A percentile compares a stretch with the other conserved stretches of the same genome.
phyloP scores from a whole-genome alignment of 2,888 invertebrate genomes.

The Himalopsyche tibetana region DNA sequence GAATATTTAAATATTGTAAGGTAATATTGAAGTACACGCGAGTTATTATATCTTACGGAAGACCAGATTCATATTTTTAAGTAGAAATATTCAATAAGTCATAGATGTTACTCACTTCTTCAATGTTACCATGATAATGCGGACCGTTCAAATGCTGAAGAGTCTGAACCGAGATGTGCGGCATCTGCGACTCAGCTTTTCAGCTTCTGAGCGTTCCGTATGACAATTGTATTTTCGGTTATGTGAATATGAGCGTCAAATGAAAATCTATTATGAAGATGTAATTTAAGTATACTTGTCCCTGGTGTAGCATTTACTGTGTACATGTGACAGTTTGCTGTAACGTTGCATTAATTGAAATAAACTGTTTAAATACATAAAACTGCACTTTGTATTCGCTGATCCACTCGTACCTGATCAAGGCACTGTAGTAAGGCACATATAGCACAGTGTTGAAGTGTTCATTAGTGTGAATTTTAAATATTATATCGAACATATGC shows the following conservation, averaged over 20 bases:
- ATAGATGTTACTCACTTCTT: constrained; percentile 62
- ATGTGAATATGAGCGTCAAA: constrained; percentile 44
- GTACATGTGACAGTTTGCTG: constrained; percentile 62
- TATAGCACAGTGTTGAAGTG: constrained; percentile 59
- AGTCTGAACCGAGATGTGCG: background rate
- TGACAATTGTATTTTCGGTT: constrained; percentile 54
- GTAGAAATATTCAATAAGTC: constrained; percentile 58
- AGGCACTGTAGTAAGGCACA: constrained; percentile 63
- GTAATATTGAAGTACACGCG: constrained; percentile 61
- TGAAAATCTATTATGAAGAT: constrained; percentile 54
- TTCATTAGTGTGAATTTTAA: constrained; percentile 52
- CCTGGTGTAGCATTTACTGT: constrained; percentile 60
- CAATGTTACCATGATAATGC: constrained; percentile 63
- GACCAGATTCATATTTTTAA: constrained; percentile 60
- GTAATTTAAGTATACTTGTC: constrained; percentile 61
- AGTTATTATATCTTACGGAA: constrained; percentile 31
- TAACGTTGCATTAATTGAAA: constrained; percentile 65
- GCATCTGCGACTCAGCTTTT: background rate
- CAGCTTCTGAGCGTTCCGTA: background rate
- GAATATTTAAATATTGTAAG: constrained; percentile 57
- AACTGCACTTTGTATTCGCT: constrained; percentile 61
- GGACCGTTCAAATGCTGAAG: constrained; percentile 3
- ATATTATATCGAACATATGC: background rate
- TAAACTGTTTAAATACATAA: constrained; percentile 65
- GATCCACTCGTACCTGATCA: constrained; percentile 37